Evolutionary conservation across 2,888 invertebrate genomes (phyloP).

Genomic region (Latrodectus elegans): DNA sequence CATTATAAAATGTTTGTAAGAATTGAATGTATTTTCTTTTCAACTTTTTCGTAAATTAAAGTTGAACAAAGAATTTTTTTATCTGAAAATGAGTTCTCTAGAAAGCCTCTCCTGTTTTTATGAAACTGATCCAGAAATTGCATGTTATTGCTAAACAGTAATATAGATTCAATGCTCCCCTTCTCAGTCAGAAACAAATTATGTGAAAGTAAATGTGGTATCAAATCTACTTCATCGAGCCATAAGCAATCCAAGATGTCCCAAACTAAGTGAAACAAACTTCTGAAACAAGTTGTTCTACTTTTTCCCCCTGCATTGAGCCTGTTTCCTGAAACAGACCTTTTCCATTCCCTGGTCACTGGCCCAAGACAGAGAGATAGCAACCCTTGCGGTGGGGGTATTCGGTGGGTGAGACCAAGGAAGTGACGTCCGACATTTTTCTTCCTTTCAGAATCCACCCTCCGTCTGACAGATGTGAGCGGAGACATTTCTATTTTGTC

Average conservation of each 20-base stretch:
- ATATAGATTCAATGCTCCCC: too few relatives aligned
- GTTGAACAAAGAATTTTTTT: too few relatives aligned
- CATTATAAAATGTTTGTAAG: too few relatives aligned
- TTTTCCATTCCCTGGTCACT: slow-evolving; percentile 49
- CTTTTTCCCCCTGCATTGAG: not conserved
- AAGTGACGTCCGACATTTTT: slow-evolving; percentile 57
- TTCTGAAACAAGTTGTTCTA: slow-evolving; percentile 10
- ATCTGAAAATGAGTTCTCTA: too few relatives aligned
- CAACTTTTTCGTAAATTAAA: too few relatives aligned
- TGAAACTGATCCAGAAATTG: too few relatives aligned
- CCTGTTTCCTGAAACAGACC: slow-evolving; percentile 37
- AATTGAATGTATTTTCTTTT: too few relatives aligned
- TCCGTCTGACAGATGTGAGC: slow-evolving; percentile 36
- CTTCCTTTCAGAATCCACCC: slow-evolving; percentile 26
- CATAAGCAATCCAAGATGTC: not conserved
- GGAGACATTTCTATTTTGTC: slow-evolving; percentile 26
- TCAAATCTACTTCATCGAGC: not conserved
- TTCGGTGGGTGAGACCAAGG: slow-evolving; percentile 41
- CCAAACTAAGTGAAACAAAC: not conserved
- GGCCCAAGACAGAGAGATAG: slow-evolving; percentile 53
- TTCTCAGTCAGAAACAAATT: too few relatives aligned
- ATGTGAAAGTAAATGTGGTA: not conserved
- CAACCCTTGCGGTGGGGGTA: slow-evolving; percentile 56
- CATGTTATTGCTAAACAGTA: too few relatives aligned
- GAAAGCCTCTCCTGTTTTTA: too few relatives aligned